Percentiles rank a stretch among this genome's conserved stretches.
Conservation (phyloP, 2,113 vertebrate species). For the Xenopus tropicalis region DNA sequence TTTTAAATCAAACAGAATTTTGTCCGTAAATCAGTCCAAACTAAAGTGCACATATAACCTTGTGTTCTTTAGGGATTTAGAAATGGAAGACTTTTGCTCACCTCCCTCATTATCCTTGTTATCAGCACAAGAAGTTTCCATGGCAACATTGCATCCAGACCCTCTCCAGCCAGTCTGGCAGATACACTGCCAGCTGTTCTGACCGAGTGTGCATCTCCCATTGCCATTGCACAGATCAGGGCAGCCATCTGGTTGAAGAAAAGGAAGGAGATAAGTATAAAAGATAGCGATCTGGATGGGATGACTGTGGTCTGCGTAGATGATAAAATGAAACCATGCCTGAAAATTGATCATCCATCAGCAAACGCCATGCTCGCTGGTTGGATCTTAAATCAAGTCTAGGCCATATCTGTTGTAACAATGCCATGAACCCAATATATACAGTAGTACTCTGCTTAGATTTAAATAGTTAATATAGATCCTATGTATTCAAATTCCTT, state of each 20-base stretch:
- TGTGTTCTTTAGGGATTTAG: slow-evolving; percentile 49
- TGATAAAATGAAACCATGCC: slow-evolving; percentile 44
- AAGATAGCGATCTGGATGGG: slow-evolving; percentile 47
- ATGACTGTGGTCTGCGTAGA: slow-evolving; percentile 53
- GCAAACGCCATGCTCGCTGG: slow-evolving; percentile 6
- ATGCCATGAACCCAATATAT: no score
- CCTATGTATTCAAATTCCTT: no score
- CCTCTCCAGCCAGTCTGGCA: slow-evolving; percentile 99
- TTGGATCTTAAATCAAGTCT: slow-evolving; percentile 38
- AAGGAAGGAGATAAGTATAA: slow-evolving; percentile 64
- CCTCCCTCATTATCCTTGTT: slow-evolving; percentile 99
- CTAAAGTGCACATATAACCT: slow-evolving; percentile 2
- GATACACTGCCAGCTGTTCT: slow-evolving; percentile 98
- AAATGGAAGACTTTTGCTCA: slow-evolving; percentile 67
- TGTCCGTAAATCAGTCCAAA: slow-evolving; percentile 43
- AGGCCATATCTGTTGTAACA: slow-evolving; percentile 30
- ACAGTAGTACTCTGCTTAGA: no score
- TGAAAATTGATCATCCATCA: slow-evolving; percentile 43
- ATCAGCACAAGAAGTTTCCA: slow-evolving; percentile 97
- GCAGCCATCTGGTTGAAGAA: slow-evolving; percentile 91
- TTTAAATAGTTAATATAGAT: no score
- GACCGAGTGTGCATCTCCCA: slow-evolving; percentile 95
- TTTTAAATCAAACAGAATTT: not conserved
- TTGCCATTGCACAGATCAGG: slow-evolving; percentile 97
- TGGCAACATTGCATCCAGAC: slow-evolving; percentile 93